Evolutionary conservation across 1,140 invertebrate genomes (phyloP).

Genomic region (Tyrophagus putrescentiae): DNA sequence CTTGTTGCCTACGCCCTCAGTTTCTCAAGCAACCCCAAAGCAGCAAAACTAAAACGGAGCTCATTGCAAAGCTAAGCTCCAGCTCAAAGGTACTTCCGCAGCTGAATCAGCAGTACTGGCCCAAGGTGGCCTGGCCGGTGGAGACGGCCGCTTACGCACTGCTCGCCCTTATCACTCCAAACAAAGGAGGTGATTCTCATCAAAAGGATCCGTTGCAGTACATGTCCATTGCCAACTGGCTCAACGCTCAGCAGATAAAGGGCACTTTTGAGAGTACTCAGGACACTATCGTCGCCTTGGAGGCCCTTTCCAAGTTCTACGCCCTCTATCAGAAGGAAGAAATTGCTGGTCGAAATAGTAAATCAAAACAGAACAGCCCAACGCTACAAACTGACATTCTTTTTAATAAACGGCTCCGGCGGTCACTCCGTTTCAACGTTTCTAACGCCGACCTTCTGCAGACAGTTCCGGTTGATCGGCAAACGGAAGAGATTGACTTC

Average conservation of each 20-base stretch:
- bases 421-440: too few relatives aligned
- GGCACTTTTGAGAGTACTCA: constrained; percentile 35
- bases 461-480: too few relatives aligned
- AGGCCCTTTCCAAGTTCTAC: constrained; percentile 34
- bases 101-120: constrained; percentile 19
- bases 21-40: background rate
- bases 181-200: too few relatives aligned
- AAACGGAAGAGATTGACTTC: too few relatives aligned
- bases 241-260: constrained; percentile 30
- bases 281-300: constrained; percentile 36
- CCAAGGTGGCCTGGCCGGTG: background rate
- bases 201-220: too few relatives aligned
- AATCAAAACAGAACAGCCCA: too few relatives aligned
- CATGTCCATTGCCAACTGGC: constrained; percentile 32
- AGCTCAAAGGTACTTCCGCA: background rate
- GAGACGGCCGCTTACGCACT: constrained; percentile 23
- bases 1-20: constrained; percentile 27
- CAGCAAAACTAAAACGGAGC: background rate
- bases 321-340: background rate
- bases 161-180: constrained; percentile 14
- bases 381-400: too few relatives aligned
- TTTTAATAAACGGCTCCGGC: too few relatives aligned
- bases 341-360: too few relatives aligned
- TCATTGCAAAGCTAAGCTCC: too few relatives aligned
- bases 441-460: too few relatives aligned